Evolutionary conservation across 2,113 vertebrate genomes (phyloP), one percentile per base, ranked within the genome.

Genomic region (Vulpes lagopus): DNA sequence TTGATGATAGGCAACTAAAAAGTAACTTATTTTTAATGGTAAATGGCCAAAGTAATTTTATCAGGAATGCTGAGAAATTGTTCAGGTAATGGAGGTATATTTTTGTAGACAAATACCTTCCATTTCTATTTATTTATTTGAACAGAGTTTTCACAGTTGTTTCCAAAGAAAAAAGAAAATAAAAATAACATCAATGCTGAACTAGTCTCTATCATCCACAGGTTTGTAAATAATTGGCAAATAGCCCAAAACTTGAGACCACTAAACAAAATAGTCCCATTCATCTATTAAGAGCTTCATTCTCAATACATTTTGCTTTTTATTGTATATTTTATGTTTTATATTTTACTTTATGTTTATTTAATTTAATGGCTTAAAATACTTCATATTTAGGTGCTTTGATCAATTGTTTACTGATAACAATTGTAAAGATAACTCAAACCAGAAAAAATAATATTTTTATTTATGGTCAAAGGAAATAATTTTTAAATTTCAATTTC

Each of bases 291-390:
- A 86, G 30, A 59, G 23, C 14, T 64, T 94, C 32, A 35, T 65
- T 81, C 15, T 8, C 30, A 64, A 20, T 49, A 14, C 15, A 32
- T 59, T 78, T 89, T 89, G 30, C 30, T 69, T 43, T 86, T 15
- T 79, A 76, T 55, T 35, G 55, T 64, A n/a, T 19, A n/a, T 35
- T 51, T 91, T 30, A 17, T 76, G 55, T 43, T 71, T 82, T 32
- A 49, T 62, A 23, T 35, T 57, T 84, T 53, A 17, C 9, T 80
- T 95, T 73, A 53, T 64, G 43, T 78, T 51, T 74, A 43, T 71
- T 87, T 73, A 20, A 86, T 87, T 64, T 79, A 92, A 84, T 71
- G 69, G 57, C 7, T 96, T 71, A 59, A 83, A 62, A 95, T 55
- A 35, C 32, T 10, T 83, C 71, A 59, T n/a, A 74, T 91, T 94